Evolutionary conservation across 2,888 invertebrate genomes (phyloP), one percentile per base, ranked within the genome.

Genomic region (Hesperia comma): DNA sequence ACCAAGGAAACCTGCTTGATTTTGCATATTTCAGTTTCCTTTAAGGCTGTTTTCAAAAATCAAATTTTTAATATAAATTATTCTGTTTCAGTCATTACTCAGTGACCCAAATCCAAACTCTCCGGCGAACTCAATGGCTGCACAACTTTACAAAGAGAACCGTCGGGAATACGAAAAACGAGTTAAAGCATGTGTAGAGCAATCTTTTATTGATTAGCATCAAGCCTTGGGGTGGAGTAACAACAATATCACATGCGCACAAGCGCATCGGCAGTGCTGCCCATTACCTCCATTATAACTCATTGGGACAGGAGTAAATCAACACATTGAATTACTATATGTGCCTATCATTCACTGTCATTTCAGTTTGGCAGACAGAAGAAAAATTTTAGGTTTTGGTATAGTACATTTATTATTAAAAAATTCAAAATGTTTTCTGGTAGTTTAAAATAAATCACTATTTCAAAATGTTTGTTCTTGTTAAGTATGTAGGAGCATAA

Each of bases 41-140:
- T 10, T 8, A 33, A 33, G 33, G 37, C 12, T 37, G 3, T 37
- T 37, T 12, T 37, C 12, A 12, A 37, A 8, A 10, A 26, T 26
- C 37, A 12, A 19, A 19, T 17, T 49, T 19, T 19, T 19, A 19
- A 49, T 12, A 19, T 19, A 0, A 32, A 32, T 41, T 10, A 21
- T 61, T 67, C 92, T 79, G 79, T 95, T 96, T 84, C 95, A 99
- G 98, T 99, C 99, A 84, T 95, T 99, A 94, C 95, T 99, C 93
- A 99, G 99, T 95, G 99, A 99, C 94, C 99, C 99, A 72, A 99
- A 99, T 93, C 99, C 99, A 77, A 99, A 99, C 94, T 99, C 99
- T 78, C 99, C 99, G 83, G 99, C 99, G 79, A 99, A 99, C 93
- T 99, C 98, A 79, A 97, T 98, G 95, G 99, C 99, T 84, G 99